Percentiles rank a stretch among this genome's conserved stretches.
These are phyloP conservation scores for Conus ventricosus DNA, from an alignment of 1,140 invertebrate species.

Conservation along the genomic window DNA sequence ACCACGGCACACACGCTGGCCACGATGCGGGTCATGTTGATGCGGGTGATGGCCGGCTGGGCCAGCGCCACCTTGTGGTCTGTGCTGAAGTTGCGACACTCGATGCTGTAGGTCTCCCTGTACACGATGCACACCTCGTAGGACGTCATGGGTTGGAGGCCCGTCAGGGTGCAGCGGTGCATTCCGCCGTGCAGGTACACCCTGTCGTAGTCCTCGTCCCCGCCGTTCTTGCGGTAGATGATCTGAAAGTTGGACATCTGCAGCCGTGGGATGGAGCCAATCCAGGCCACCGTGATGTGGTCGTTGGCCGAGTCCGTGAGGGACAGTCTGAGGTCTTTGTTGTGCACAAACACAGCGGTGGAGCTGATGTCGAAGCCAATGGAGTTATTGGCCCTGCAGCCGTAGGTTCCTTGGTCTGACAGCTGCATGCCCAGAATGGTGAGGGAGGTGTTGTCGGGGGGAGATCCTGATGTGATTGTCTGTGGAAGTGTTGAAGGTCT, in stretches of 20 bases:
- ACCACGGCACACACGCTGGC: conserved; percentile 66
- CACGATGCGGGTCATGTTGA: conserved; percentile 57
- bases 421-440: conserved; percentile 62
- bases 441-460: conserved; percentile 65
- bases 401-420: conserved; percentile 65
- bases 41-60: conserved; percentile 57
- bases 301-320: conserved; percentile 69
- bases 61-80: conserved; percentile 52
- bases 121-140: conserved; percentile 76
- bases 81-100: conserved; percentile 71
- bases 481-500: conserved; percentile 59
- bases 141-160: conserved; percentile 70
- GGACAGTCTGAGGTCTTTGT: conserved; percentile 73
- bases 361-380: conserved; percentile 68
- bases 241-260: conserved; percentile 74
- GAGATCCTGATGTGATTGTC: conserved; percentile 59
- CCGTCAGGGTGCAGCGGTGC: conserved; percentile 74
- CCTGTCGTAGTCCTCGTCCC: conserved; percentile 45
- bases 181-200: conserved; percentile 59
- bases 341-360: conserved; percentile 64
- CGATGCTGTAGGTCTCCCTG: conserved; percentile 68
- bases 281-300: conserved; percentile 76
- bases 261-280: conserved; percentile 72
- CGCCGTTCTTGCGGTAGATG: conserved; percentile 57
- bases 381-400: conserved; percentile 64